Evolutionary conservation across 1,140 invertebrate genomes (phyloP).

Genomic region (Pseudomyrmex cubaensis): DNA sequence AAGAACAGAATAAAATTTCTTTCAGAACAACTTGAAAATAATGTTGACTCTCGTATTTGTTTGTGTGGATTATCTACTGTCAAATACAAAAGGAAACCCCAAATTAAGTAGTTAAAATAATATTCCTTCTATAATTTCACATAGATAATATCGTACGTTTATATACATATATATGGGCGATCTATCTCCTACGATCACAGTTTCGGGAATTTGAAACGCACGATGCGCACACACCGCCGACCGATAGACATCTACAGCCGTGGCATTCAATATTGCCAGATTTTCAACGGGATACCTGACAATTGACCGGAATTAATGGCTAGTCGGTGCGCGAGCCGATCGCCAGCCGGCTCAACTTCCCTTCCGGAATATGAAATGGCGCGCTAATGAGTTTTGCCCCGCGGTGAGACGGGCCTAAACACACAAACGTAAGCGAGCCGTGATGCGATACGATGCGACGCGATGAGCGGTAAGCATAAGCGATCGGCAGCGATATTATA

Average conservation of each 20-base stretch:
- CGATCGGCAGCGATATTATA: constrained; percentile 65
- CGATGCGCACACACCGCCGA: background rate
- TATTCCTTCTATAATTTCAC: background rate
- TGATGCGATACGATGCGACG: constrained; percentile 24
- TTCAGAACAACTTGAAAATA: background rate
- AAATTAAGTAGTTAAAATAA: background rate
- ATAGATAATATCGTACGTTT: background rate
- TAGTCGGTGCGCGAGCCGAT: constrained; percentile 24
- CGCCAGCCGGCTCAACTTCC: constrained; percentile 62
- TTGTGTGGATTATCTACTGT: background rate
- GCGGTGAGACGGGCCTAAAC: constrained; percentile 57
- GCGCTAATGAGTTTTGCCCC: constrained; percentile 69
- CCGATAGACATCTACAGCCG: constrained; percentile 15
- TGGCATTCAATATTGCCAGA: constrained; percentile 46
- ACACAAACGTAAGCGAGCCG: constrained; percentile 62
- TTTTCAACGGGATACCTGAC: constrained; percentile 56
- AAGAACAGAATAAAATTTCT: background rate
- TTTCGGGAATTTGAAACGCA: constrained; percentile 37
- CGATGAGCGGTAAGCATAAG: constrained; percentile 59
- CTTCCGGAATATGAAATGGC: constrained; percentile 66
- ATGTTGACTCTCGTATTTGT: background rate
- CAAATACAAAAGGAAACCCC: background rate
- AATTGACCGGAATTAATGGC: constrained; percentile 66
- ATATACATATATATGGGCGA: background rate
- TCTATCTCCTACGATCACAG: background rate